Evolutionary conservation across 2,797 vertebrate species (phyloP).

Genomic region (Dermochelys coriacea): DNA sequence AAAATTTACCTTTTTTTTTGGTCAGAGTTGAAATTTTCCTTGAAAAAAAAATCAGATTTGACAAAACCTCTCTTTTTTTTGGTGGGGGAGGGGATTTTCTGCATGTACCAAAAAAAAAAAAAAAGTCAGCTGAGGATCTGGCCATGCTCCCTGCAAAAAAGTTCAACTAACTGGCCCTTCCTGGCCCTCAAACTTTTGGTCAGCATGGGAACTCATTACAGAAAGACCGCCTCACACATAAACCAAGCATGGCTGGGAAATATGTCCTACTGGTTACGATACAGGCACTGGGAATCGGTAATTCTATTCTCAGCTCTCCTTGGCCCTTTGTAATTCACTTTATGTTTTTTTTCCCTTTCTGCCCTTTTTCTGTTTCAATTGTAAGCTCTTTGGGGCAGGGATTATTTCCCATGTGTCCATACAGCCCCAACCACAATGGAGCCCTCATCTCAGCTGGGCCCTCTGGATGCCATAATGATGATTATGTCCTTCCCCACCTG

Average conservation of each 20-base stretch:
- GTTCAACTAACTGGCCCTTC: background rate
- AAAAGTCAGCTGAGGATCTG: background rate
- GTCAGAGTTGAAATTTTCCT: background rate
- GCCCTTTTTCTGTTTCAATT: background rate
- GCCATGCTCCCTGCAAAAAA: background rate
- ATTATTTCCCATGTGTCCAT: background rate
- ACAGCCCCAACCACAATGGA: background rate
- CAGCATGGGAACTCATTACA: rapidly evolving
- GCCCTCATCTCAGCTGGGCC: background rate
- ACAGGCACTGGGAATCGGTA: background rate
- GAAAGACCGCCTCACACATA: rapidly evolving
- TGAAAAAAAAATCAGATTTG: background rate
- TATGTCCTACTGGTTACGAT: rapidly evolving
- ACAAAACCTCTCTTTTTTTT: background rate
- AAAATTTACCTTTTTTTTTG: background rate
- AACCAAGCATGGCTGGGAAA: rapidly evolving
- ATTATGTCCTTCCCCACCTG: rapidly evolving
- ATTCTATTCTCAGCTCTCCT: background rate
- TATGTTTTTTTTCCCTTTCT: background rate
- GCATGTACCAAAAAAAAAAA: background rate
- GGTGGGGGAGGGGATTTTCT: background rate
- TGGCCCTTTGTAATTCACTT: background rate
- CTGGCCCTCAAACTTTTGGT: background rate
- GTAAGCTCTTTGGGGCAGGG: rapidly evolving
- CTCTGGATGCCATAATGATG: background rate